Percentiles rank a stretch among this genome's conserved stretches.
Evolutionary conservation across 2,113 vertebrate species (phyloP).

Genomic region (Halichoerus grypus): DNA sequence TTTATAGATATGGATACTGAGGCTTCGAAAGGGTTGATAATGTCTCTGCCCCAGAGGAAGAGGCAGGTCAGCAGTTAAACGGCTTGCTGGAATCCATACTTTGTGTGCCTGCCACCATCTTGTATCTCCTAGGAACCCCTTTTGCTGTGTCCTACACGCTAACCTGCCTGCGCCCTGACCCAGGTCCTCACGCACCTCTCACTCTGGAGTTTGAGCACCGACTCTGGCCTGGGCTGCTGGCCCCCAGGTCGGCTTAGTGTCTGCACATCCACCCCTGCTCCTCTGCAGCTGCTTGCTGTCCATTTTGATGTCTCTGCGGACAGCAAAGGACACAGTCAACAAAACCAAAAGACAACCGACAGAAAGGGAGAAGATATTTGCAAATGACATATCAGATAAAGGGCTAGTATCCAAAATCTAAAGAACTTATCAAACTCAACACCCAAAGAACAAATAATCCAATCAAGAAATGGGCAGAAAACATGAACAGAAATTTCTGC

Average conservation of each 20-base stretch:
- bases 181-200: neutral
- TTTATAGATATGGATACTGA: neutral
- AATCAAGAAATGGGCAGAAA: no score
- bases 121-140: no score
- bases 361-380: no score
- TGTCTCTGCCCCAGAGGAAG: no score
- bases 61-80: neutral
- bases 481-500: no score
- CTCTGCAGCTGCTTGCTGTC: neutral
- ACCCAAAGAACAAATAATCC: no score
- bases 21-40: neutral
- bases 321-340: no score
- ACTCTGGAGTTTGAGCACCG: neutral
- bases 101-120: fast-evolving
- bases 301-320: neutral
- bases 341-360: no score
- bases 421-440: no score
- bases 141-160: neutral
- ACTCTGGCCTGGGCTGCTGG: neutral
- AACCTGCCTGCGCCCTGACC: neutral
- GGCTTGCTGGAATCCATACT: neutral
- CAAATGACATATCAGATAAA: no score
- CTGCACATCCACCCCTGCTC: neutral
- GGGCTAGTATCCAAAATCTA: no score
- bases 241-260: neutral